Base-by-base conservation (phyloP, 2,113 vertebrate genomes). In the Strix aluco region DNA sequence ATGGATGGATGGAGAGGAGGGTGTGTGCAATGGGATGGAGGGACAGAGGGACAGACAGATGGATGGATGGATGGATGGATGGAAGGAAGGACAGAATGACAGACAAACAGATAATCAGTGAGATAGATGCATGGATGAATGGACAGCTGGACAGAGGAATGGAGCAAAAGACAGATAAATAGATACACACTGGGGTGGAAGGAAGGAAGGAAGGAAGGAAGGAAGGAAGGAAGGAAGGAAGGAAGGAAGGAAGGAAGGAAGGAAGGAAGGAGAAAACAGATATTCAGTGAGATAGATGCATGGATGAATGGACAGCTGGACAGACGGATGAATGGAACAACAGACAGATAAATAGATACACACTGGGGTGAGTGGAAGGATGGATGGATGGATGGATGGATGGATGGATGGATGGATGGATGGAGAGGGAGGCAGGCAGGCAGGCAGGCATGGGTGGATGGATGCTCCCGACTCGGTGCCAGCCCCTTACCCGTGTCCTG, bases 401-500 rank as follows among this genome's bases (percentile, higher is more conserved):
- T 21, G 23, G 42, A 51, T 3, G 30, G 36, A n/a, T 1, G 19
- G 27, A 59, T 13, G 16, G 10, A 5, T 3, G 52, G 27, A 52
- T 26, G 23, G 47, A 2, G 40, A 42, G 40, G 40, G 40, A 42
- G 36, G 36, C 18, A 26, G 27, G 6, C 26, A 30, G 46, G 20
- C 8, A 47, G 46, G 46, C 61, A n/a, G 2, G 27, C 63, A 23
- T 0, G 8, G 23, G 0, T 4, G 13, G 27, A 30, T 13, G 26
- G 81, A 73, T 19, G 67, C 9, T 71, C 80, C 80, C 26, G 2
- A 47, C 75, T 54, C 9, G 0, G 40, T 0, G 8, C 52, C 84
- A 93, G 7, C 11, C 65, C 55, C 81, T 85, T 98, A 99, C 99
- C 99, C 75, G 99, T 99, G 95, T 99, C 99, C 97, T 99, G 99